Conservation (phyloP, 1,140 invertebrate genomes). For the Atta colombica region DNA sequence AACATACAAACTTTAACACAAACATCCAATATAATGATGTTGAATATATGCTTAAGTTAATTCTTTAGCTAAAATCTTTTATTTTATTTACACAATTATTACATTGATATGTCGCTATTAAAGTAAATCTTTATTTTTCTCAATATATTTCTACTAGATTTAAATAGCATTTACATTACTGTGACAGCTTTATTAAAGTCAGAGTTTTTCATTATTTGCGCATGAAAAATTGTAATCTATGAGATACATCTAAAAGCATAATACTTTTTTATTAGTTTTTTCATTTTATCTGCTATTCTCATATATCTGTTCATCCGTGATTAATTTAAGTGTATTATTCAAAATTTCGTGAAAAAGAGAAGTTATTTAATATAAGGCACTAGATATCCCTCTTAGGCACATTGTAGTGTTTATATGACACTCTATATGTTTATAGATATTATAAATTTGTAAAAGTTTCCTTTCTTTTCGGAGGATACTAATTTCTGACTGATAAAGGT, state of each 20-base stretch:
- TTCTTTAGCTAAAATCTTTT: conserved; percentile 48
- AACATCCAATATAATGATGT: conserved; percentile 44
- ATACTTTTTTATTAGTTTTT: conserved; percentile 25
- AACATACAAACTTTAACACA: not conserved
- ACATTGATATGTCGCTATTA: conserved; percentile 15
- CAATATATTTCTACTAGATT: conserved; percentile 33
- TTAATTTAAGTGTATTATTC: conserved; percentile 35
- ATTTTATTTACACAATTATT: conserved; percentile 21
- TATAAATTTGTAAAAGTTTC: conserved; percentile 54
- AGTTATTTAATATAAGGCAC: conserved; percentile 26
- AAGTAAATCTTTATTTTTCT: conserved; percentile 18
- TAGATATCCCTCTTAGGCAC: conserved; percentile 39
- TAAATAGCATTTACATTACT: conserved; percentile 51
- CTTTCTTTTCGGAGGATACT: conserved; percentile 29
- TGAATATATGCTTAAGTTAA: conserved; percentile 14
- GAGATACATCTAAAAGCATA: conserved; percentile 19
- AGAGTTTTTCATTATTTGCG: conserved; percentile 28
- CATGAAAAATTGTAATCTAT: conserved; percentile 32
- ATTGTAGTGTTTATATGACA: conserved; percentile 36
- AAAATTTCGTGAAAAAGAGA: conserved; percentile 38
- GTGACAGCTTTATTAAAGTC: conserved; percentile 40
- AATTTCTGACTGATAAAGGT: conserved; percentile 59
- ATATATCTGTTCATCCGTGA: not conserved
- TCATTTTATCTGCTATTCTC: conserved; percentile 18
- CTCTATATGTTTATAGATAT: conserved; percentile 59